Evolutionary conservation across 2,113 vertebrate genomes (phyloP).

Genomic region (Mirounga angustirostris): DNA sequence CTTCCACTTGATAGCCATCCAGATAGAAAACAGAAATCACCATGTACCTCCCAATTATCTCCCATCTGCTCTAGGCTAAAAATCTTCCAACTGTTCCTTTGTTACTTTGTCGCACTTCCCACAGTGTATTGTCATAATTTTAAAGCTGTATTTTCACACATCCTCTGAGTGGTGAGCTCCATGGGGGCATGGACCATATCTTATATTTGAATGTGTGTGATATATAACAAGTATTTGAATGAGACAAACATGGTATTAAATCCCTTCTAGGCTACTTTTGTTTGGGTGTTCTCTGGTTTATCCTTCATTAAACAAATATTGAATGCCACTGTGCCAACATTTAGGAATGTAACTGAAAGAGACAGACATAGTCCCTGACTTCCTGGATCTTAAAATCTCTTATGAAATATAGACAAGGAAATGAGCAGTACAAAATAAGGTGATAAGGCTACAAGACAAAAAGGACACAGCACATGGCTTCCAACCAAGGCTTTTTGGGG

Average conservation of each 20-base stretch:
- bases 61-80: not conserved
- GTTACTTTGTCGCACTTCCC: not conserved
- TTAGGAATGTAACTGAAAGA: conserved; percentile 15
- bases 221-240: conserved; percentile 29
- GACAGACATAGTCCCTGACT: not conserved
- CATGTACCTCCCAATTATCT: not conserved
- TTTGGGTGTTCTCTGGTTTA: conserved; percentile 39
- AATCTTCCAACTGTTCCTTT: conserved; percentile 38
- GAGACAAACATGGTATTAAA: conserved; percentile 21
- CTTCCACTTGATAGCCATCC: not conserved
- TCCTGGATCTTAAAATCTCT: conserved; percentile 41
- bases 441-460: not conserved
- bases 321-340: not conserved
- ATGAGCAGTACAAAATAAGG: not conserved
- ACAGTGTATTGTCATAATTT: conserved; percentile 14
- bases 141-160: not conserved
- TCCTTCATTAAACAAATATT: conserved; percentile 18
- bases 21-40: not conserved
- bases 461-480: not conserved
- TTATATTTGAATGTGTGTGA: conserved; percentile 41
- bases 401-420: not conserved
- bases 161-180: conserved; percentile 14
- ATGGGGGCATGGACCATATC: not conserved
- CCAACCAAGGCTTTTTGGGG: not conserved
- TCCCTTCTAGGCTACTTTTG: conserved; percentile 1